Evolutionary conservation across 1,140 invertebrate species (phyloP), one percentile per base, ranked within the genome.

Genomic region (Cotesia glomerata): DNA sequence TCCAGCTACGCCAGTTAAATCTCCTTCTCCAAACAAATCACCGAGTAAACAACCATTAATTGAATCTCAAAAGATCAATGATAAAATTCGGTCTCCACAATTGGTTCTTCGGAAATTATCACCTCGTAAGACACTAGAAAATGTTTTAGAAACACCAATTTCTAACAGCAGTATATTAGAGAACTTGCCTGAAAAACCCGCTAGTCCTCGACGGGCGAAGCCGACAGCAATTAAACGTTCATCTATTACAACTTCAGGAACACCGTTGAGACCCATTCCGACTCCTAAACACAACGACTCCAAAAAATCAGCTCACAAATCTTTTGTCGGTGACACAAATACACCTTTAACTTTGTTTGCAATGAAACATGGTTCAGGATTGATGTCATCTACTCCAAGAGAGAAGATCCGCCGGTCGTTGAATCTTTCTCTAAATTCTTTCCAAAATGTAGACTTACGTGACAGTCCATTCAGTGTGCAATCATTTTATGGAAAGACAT

Each of bases 281-380:
- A 54, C 49, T 16, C 69, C 71, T 0, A 58, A 39, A 36, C 1
- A 35, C 8, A 63, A 14, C 13, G 26, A 26, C 16, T 16, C 34
- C 32, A 64, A 39, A 39, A n/a, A 62, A 51, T 56, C 34, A n/a
- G 52, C 54, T 0, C 70, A 74, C 8, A 74, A 77, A 69, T 78
- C 80, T 51, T 56, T 80, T 9, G 2, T 79, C 5, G 2, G 76
- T 4, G 68, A 71, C n/a, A 81, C 69, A 49, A 59, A 75, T 36
- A 65, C 76, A 32, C 62, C 74, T 5, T 14, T 65, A 14, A n/a
- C 36, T n/a, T 11, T 16, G 36, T 5, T 14, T 3, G 13, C 51
- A 67, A 51, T 14, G 4, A 51, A 69, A 8, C 51, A 63, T 35
- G 63, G 4, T 2, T 13, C 0, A n/a, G 62, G 36, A 51, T n/a